Evolutionary conservation across 2,113 vertebrate species (phyloP).

Genomic region (Sisor rabdophorus): DNA sequence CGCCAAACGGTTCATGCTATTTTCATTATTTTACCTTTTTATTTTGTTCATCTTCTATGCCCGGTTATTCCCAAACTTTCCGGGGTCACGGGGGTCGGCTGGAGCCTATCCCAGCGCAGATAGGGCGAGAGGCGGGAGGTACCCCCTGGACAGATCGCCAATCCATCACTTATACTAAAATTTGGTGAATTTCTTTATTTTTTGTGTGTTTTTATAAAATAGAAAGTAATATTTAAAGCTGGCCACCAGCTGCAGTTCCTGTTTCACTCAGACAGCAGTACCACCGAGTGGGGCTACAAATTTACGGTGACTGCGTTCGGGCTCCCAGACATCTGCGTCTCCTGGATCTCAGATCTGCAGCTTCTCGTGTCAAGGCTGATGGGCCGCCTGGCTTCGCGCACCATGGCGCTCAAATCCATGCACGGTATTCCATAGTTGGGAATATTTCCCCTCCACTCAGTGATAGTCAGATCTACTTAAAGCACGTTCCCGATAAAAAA

Average conservation of each 20-base stretch:
- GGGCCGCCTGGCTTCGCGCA: conserved; percentile 90
- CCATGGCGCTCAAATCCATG: conserved; percentile 80
- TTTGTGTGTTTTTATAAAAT: neutral
- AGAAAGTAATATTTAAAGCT: conserved; percentile 96
- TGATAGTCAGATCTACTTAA: neutral
- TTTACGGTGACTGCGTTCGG: conserved; percentile 88
- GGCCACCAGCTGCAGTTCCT: conserved; percentile 96
- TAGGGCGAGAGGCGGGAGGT: too few relatives aligned
- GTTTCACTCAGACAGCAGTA: conserved; percentile 96
- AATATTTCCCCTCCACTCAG: neutral
- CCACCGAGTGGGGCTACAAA: conserved; percentile 98
- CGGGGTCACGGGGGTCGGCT: too few relatives aligned
- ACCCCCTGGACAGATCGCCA: too few relatives aligned
- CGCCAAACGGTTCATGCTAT: too few relatives aligned
- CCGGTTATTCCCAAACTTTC: too few relatives aligned
- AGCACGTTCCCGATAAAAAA: neutral
- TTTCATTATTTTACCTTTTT: too few relatives aligned
- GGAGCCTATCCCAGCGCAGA: too few relatives aligned
- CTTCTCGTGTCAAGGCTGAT: conserved; percentile 88
- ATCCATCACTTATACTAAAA: too few relatives aligned
- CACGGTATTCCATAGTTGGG: conserved; percentile 67
- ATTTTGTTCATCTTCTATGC: too few relatives aligned
- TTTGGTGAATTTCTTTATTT: too few relatives aligned
- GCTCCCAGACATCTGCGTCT: conserved; percentile 86
- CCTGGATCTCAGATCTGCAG: conserved; percentile 93